These are phyloP conservation scores for Ceratosolen solmsi DNA, from an alignment of 1,140 invertebrate species.

Conservation along the genomic window DNA sequence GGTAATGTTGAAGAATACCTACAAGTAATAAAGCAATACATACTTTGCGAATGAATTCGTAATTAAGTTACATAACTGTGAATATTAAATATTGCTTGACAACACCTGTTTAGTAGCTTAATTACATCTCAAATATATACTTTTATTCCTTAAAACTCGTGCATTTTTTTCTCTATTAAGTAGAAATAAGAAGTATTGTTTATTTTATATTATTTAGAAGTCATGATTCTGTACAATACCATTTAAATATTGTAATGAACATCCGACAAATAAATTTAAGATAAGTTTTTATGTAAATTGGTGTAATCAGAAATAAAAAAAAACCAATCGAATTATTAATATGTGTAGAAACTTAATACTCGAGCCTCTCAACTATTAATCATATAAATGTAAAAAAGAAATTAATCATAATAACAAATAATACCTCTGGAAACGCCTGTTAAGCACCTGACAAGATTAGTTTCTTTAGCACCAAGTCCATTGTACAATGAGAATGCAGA, in stretches of 20 bases:
- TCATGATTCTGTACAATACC: conserved; percentile 33
- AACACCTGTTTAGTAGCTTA: too few relatives aligned
- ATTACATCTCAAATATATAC: neutral
- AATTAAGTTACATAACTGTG: conserved; percentile 37
- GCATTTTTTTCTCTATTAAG: conserved; percentile 9
- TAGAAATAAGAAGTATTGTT: conserved; percentile 14
- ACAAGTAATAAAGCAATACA: neutral
- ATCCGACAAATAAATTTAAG: conserved; percentile 22
- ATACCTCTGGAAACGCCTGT: conserved; percentile 62
- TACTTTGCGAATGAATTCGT: conserved; percentile 25
- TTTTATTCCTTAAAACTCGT: conserved; percentile 33
- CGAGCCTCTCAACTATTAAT: neutral
- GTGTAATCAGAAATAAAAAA: conserved; percentile 47
- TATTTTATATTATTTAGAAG: conserved; percentile 31
- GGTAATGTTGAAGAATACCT: conserved; percentile 18
- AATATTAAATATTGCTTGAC: too few relatives aligned
- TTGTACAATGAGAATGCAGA: conserved; percentile 55
- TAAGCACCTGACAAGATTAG: conserved; percentile 58
- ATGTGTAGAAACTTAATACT: neutral
- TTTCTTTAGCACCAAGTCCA: conserved; percentile 40
- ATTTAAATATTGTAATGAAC: conserved; percentile 23
- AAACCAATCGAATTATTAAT: neutral
- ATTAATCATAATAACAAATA: neutral
- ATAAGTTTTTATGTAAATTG: conserved; percentile 48
- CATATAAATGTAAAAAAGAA: too few relatives aligned